Base-by-base conservation (phyloP, 2,113 vertebrate species). In the Brachyhypopomus gauderio region DNA sequence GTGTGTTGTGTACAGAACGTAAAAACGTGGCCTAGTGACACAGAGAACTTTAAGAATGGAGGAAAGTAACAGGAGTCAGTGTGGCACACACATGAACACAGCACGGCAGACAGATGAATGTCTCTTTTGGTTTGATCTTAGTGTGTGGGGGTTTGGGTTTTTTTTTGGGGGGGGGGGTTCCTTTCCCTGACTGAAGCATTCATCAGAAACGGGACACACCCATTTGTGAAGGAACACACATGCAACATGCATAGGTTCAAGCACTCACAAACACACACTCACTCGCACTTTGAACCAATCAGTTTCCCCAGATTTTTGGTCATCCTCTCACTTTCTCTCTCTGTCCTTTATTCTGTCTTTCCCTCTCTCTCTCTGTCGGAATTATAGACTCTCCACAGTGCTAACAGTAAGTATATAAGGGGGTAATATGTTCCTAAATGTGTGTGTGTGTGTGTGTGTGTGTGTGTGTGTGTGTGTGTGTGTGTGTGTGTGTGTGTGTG, bases 61-160 rank as follows among this genome's bases (percentile, higher is more conserved):
- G 45, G 8, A 52, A 3, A 52, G 14, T 12, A 52, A 3, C 45
- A 5, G 41, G 3, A 52, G 17, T 22, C 22, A 63, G 16, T 38
- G 1, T 25, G 30, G 41, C 16, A 23, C 27, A 59, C 17, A 17
- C 63, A 66, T 59, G 41, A 6, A 30, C 30, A 56, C 30, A 71
- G 75, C 30, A 48, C 56, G 20, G 22, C 73, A 63, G 58, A 75
- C 45, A 48, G 45, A 74, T 82, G 77, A 80, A 82, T 80, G 41
- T 74, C 41, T 80, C 70, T 34, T 74, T 64, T 76, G 76, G 71
- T 85, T 75, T 85, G 79, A 82, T 74, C 70, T 69, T 48, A 14
- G 62, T 58, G 30, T 82, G 58, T 25, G 59, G 30, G 76, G 27
- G 63, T 64, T 23, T 27, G 8, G 0, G 11, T 25, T 23, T 58